phyloP scores from a whole-genome alignment of 2,888 invertebrate genomes.

The Sclerodermus sp. region DNA sequence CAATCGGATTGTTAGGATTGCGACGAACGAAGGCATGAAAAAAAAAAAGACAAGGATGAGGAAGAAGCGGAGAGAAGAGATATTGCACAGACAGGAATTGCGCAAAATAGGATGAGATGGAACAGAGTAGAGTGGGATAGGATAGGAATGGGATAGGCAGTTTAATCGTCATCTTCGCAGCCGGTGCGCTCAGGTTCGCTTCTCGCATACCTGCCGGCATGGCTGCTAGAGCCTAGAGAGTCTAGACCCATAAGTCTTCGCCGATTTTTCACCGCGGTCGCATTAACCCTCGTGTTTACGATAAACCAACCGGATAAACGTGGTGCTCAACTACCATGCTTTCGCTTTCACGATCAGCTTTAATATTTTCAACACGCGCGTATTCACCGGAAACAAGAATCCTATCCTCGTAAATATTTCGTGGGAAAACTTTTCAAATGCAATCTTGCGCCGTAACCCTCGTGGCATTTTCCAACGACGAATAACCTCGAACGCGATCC shows the following conservation, averaged over 20 bases:
- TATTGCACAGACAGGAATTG: not conserved
- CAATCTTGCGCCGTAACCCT: too few species aligned
- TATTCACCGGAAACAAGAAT: not conserved
- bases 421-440: too few species aligned
- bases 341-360: not conserved
- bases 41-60: not conserved
- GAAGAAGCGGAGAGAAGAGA: not conserved
- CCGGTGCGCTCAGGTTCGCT: slow-evolving; percentile 18
- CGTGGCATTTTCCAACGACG: too few species aligned
- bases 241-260: slow-evolving; percentile 27
- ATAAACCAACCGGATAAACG: slow-evolving; percentile 23
- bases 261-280: slow-evolving; percentile 20
- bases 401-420: too few species aligned
- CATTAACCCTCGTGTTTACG: slow-evolving; percentile 26
- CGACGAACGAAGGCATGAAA: not conserved
- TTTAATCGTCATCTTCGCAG: slow-evolving; percentile 28
- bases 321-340: slow-evolving; percentile 15
- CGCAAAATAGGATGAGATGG: slow-evolving; percentile 4
- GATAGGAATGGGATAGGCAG: slow-evolving; percentile 16
- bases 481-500: too few species aligned
- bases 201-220: slow-evolving; percentile 24
- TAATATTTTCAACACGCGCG: not conserved
- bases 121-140: slow-evolving; percentile 2
- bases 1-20: too few species aligned
- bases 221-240: slow-evolving; percentile 18